These are phyloP conservation scores for Onychomys leucogaster DNA, from an alignment of 2,797 vertebrate species.

Conservation along the genomic window DNA sequence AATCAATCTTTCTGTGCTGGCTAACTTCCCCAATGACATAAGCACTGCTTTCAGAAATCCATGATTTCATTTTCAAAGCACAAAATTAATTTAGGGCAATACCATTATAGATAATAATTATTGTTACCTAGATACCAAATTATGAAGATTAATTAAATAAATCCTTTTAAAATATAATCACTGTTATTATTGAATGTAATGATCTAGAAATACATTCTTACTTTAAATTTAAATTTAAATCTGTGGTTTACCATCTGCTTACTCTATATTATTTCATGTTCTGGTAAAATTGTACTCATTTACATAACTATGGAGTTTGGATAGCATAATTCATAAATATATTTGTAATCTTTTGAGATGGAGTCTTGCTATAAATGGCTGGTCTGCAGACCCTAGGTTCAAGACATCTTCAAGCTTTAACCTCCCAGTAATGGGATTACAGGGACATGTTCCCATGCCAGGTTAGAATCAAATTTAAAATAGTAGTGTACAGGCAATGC, in stretches of 20 bases:
- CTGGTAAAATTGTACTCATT: constrained; percentile 1
- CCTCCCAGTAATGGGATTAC: background rate
- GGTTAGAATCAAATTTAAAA: constrained; percentile 16
- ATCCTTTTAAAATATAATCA: background rate
- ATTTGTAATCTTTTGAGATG: background rate
- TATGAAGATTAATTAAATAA: constrained; percentile 31
- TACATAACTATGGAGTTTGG: background rate
- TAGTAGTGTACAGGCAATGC: background rate
- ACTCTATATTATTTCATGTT: background rate
- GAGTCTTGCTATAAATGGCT: background rate
- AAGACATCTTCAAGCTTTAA: background rate
- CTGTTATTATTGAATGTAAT: background rate
- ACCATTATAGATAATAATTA: constrained; percentile 23
- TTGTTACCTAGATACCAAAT: background rate
- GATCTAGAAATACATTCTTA: background rate
- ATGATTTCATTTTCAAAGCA: constrained; percentile 10
- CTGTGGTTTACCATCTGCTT: background rate
- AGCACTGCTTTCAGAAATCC: background rate
- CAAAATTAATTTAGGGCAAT: background rate
- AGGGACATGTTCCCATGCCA: no score
- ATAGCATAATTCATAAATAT: background rate
- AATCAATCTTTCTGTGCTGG: background rate
- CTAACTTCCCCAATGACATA: background rate
- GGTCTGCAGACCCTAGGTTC: background rate
- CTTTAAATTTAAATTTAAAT: constrained; percentile 39